Evolutionary conservation across 2,113 vertebrate species (phyloP).

Genomic region (Myrmecophaga tridactyla): DNA sequence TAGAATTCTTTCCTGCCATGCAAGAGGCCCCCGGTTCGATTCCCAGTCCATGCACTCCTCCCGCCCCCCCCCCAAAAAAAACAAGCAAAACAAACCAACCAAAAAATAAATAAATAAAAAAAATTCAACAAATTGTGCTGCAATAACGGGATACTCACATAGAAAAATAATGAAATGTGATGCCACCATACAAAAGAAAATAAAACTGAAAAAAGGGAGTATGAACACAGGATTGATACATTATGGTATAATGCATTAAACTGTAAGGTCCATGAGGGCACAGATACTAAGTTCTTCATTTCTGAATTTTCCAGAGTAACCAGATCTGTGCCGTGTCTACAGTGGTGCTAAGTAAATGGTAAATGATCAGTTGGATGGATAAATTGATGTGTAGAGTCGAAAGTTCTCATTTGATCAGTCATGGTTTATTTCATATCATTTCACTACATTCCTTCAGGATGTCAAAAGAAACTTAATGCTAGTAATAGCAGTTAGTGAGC

Average conservation of each 20-base stretch:
- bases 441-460: background rate
- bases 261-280: background rate
- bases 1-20: too few species aligned
- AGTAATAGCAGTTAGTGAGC: background rate
- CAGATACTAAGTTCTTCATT: background rate
- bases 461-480: background rate
- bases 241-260: background rate
- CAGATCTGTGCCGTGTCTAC: background rate
- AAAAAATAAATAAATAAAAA: too few species aligned
- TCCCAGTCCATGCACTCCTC: too few species aligned
- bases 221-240: background rate
- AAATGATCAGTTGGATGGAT: background rate
- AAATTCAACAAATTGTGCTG: too few species aligned
- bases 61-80: too few species aligned
- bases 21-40: too few species aligned
- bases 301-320: background rate
- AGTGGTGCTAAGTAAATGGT: background rate
- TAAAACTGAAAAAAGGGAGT: too few species aligned
- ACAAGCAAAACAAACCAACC: too few species aligned
- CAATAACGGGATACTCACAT: too few species aligned
- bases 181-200: too few species aligned
- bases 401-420: background rate
- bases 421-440: background rate
- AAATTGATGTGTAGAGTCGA: background rate
- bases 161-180: too few species aligned